A percentile compares a stretch with the other conserved stretches of the same genome.
These are phyloP conservation scores for Trichonephila inaurata DNA, from an alignment of 1,140 invertebrate genomes.

Conservation along the genomic window DNA sequence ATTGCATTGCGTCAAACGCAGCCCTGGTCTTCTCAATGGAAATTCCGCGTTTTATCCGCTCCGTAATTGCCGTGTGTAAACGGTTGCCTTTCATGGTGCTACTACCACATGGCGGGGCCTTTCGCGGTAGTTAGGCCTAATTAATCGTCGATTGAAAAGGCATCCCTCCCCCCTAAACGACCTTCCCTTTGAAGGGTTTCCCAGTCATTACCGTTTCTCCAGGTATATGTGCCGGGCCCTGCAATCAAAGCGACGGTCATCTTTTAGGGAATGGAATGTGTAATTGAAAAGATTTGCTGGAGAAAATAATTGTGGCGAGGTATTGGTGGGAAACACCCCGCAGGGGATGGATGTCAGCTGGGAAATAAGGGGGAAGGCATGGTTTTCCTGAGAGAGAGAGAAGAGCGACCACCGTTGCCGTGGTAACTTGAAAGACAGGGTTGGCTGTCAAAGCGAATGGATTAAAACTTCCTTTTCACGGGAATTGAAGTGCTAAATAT, in stretches of 20 bases:
- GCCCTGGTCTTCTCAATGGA: neutral
- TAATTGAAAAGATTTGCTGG: constrained; percentile 41
- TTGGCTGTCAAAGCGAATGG: constrained; percentile 1
- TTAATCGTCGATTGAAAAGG: constrained; percentile 63
- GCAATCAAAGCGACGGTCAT: constrained; percentile 42
- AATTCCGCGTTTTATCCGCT: constrained; percentile 19
- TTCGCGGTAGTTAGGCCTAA: constrained; percentile 57
- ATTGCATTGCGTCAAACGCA: constrained; percentile 32
- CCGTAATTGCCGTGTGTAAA: constrained; percentile 57
- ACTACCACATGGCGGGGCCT: constrained; percentile 27
- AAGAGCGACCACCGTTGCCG: neutral
- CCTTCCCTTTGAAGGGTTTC: neutral
- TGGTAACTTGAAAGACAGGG: neutral
- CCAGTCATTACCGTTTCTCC: constrained; percentile 30
- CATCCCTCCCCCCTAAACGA: neutral
- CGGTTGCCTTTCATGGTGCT: constrained; percentile 32
- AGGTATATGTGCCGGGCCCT: neutral
- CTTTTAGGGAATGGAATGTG: constrained; percentile 14
- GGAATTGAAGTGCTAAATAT: constrained; percentile 23
- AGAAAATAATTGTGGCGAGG: neutral
- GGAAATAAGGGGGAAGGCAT: neutral
- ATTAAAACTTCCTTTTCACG: constrained; percentile 18
- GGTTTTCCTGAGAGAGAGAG: too few species aligned
- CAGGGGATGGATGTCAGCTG: neutral
- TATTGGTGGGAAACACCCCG: neutral